Base-by-base conservation (phyloP, 2,888 invertebrate species). In the Polyommatus icarus region DNA sequence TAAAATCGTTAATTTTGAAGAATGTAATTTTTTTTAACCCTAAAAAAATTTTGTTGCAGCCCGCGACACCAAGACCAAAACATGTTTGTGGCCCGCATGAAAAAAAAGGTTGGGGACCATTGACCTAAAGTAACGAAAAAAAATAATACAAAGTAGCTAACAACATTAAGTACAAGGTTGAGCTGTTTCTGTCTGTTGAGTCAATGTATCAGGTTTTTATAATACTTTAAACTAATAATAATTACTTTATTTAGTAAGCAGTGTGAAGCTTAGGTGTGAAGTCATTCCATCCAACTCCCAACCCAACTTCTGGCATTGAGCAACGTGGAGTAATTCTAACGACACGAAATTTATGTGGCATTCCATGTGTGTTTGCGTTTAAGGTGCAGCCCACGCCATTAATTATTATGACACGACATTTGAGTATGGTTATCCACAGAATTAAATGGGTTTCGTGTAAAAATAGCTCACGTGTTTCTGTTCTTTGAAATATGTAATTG, bases 321-420 rank as follows among this genome's bases (percentile, higher is more conserved):
- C 32, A 32, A 67, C 67, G 67, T 32, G 5, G 12, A 67, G 61
- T 67, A 67, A 67, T 67, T 32, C 67, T 67, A 29, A 15, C 32
- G 67, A 72, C 72, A 72, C 73, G 24, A 46, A 73, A 73, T 73
- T 24, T 50, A 46, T 73, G 73, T 73, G 73, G 24, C 73, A 50
- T 40, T 46, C 40, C 40, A 73, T 24, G 46, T 73, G 24, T 73
- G 46, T 24, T 73, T 20, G 73, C 8, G 24, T 73, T 73, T 73
- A 50, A 73, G 73, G 73, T 73, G 73, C 73, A 73, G 73, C 73
- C 73, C 40, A 24, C 20, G 46, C 73, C 20, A 73, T 73, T 50
- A 20, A 73, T 73, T 73, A 73, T 72, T 40, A 40, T 73, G 73
- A 24, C 73, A 24, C 50, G 73, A 46, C 73, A 46, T 73, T 73